Conservation (phyloP, 53 echinoderm and acorn worm species). For the Apostichopus leukothele region DNA sequence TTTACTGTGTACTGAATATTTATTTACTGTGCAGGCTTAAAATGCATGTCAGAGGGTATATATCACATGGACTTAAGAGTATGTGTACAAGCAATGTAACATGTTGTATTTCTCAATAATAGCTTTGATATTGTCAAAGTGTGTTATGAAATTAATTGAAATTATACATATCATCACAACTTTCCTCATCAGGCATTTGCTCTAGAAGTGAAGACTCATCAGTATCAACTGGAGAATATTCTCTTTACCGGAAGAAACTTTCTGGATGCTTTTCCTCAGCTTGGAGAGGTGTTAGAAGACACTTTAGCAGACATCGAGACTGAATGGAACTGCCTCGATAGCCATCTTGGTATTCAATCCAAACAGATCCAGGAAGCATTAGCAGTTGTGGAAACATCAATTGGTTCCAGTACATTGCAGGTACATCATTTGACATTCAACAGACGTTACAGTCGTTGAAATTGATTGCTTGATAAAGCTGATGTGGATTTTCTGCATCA, state of each 20-base stretch:
- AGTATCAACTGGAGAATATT: slow-evolving; percentile 83
- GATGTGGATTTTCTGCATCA: too few species aligned
- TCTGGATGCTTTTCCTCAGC: slow-evolving; percentile 62
- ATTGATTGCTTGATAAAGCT: neutral
- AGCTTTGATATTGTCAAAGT: too few species aligned
- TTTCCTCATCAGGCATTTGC: slow-evolving; percentile 74
- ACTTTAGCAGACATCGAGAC: slow-evolving; percentile 54
- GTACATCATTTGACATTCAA: neutral
- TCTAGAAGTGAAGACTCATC: slow-evolving; percentile 86
- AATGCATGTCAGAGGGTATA: too few species aligned
- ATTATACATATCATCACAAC: too few species aligned
- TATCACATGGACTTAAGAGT: too few species aligned
- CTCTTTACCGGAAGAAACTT: slow-evolving; percentile 64
- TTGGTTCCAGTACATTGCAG: slow-evolving; percentile 57
- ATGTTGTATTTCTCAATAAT: too few species aligned
- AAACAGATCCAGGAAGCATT: slow-evolving; percentile 91
- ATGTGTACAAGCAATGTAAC: too few species aligned
- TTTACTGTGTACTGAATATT: too few species aligned
- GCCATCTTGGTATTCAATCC: slow-evolving; percentile 77
- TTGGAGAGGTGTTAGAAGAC: slow-evolving; percentile 44
- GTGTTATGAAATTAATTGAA: too few species aligned
- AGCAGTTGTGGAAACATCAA: slow-evolving; percentile 72
- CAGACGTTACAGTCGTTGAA: neutral
- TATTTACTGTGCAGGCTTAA: too few species aligned
- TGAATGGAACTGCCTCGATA: slow-evolving; percentile 74